phyloP scores from a whole-genome alignment of 2,888 invertebrate genomes.

The Eristalis tenax region DNA sequence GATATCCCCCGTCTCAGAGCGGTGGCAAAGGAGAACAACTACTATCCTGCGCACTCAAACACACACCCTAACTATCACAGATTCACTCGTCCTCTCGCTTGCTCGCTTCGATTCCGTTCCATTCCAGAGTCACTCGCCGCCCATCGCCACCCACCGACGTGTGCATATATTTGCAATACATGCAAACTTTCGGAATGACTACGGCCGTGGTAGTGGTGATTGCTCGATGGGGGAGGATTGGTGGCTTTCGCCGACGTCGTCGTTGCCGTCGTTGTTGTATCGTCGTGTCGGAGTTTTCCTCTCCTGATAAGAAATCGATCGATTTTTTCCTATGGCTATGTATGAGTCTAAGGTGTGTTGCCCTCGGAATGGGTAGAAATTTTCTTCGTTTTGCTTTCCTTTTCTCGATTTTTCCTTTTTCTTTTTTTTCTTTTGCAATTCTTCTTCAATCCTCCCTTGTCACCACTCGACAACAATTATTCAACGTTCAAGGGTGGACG shows the following conservation, averaged over 20 bases:
- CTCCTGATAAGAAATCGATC: constrained; percentile 74
- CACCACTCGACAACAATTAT: neutral
- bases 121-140: constrained; percentile 9
- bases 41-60: constrained; percentile 31
- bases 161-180: constrained; percentile 70
- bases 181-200: constrained; percentile 55
- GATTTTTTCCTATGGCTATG: constrained; percentile 77
- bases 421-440: neutral
- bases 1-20: neutral
- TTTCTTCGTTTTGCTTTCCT: constrained; percentile 30
- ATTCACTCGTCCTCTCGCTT: neutral
- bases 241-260: constrained; percentile 36
- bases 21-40: neutral
- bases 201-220: constrained; percentile 2
- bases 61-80: constrained; percentile 38
- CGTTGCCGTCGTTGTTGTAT: constrained; percentile 40
- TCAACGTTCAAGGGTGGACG: neutral
- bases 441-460: neutral
- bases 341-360: constrained; percentile 81
- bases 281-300: constrained; percentile 66
- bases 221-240: constrained; percentile 23
- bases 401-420: neutral
- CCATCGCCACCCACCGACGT: neutral
- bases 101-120: constrained; percentile 18
- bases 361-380: constrained; percentile 75